Base-by-base conservation (phyloP, 2,113 vertebrate genomes). In the Ammodytes marinus region DNA sequence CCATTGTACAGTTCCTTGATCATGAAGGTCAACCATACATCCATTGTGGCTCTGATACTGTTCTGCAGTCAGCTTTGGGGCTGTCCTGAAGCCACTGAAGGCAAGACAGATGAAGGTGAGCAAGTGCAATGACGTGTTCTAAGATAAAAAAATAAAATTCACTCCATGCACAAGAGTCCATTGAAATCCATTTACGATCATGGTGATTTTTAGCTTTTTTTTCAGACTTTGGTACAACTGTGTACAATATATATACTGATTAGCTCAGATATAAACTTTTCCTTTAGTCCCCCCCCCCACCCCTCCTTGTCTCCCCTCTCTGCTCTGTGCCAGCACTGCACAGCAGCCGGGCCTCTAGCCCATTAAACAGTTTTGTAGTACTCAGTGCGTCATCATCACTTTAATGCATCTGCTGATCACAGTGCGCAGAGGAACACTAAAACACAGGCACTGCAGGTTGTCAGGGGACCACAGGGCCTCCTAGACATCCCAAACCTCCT, bases 291-390 rank as follows among this genome's bases (percentile, higher is more conserved):
- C n/a, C n/a, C n/a, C n/a, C 27, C 54, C 65, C 65, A 37, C 27
- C 69, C 45, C 39, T 37, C 67, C 45, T 19, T 14, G 8, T 4
- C 71, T 75, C 46, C 35, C 8, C 64, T 70, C 12, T 58, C 27
- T 37, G 19, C 7, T 53, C 59, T 54, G 77, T 68, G 49, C 74
- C 74, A 80, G 76, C 74, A 3, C 77, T 27, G 70, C 83, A 67
- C 72, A 86, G 83, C 82, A 81, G 76, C 77, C 35, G 45, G 77
- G 79, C 82, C 69, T 77, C 74, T 3, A 74, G 75, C 78, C 86
- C 82, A 88, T 91, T 91, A 88, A 86, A 78, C 82, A 80, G 74
- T 89, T 89, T 90, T 88, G 84, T 88, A 87, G 64, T 84, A 80
- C 91, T 90, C 88, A 89, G 89, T 66, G 74, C 11, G 78, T 77